A percentile compares a stretch with the other conserved stretches of the same genome.
phyloP scores from a whole-genome alignment of 2,797 vertebrate genomes.

The Sardinella longiceps region DNA sequence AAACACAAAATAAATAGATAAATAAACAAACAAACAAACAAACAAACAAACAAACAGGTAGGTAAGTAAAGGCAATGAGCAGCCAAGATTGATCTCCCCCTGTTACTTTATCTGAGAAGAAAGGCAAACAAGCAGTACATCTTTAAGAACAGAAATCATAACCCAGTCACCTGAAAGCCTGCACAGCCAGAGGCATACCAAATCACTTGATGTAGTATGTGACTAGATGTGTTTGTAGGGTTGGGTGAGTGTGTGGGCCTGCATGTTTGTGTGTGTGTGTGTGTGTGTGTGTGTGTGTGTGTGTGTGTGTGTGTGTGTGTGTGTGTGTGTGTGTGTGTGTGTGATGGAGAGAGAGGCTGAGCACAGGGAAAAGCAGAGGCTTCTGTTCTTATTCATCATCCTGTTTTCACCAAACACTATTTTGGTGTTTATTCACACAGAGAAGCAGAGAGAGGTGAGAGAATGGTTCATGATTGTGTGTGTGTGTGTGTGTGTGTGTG shows the following conservation, averaged over 20 bases:
- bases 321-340: conserved; percentile 22
- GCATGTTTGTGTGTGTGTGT: background rate
- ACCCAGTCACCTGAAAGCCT: background rate
- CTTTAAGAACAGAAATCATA: conserved; percentile 32
- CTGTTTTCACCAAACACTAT: background rate
- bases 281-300: background rate
- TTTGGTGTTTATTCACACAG: too few relatives aligned
- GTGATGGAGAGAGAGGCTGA: too few relatives aligned
- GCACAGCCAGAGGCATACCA: background rate
- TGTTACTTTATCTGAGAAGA: conserved; percentile 52
- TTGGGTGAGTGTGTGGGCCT: background rate
- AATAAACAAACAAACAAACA: background rate
- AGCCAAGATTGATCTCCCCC: conserved; percentile 52
- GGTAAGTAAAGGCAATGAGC: background rate
- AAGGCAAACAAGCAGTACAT: conserved; percentile 57
- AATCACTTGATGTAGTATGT: background rate
- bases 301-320: conserved; percentile 10
- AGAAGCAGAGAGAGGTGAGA: too few relatives aligned
- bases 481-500: conserved; percentile 4
- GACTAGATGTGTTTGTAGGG: background rate
- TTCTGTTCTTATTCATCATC: background rate
- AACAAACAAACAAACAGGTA: background rate
- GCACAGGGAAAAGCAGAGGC: background rate
- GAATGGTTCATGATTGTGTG: background rate
- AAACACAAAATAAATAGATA: conserved; percentile 19